These are phyloP conservation scores for Cynocephalus volans DNA, from an alignment of 2,113 vertebrate species.

Conservation along the genomic window DNA sequence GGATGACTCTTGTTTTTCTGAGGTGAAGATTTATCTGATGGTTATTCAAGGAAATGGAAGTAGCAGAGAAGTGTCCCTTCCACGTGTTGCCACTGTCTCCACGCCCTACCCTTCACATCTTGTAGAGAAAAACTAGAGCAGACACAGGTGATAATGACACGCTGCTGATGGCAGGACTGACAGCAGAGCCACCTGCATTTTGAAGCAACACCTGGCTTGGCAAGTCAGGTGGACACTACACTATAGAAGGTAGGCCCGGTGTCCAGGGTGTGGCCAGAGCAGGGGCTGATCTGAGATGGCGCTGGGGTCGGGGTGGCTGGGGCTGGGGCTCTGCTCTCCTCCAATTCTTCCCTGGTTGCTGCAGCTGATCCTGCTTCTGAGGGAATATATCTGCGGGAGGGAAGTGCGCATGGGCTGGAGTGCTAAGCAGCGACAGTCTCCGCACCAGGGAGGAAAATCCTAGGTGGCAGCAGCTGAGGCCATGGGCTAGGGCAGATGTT, in stretches of 20 bases:
- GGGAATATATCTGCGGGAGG: not conserved
- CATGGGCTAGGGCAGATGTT: rapidly evolving
- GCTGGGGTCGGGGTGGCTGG: not conserved
- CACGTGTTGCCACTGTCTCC: not conserved
- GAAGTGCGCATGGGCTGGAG: not conserved
- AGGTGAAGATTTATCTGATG: not conserved
- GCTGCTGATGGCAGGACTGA: not conserved
- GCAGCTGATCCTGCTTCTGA: not conserved
- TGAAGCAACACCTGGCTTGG: not conserved
- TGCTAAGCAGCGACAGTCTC: not conserved
- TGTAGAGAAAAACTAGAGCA: not conserved
- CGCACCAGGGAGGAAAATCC: no score
- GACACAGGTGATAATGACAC: not conserved
- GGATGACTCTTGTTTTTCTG: not conserved
- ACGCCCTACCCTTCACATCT: not conserved
- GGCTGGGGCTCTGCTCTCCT: not conserved
- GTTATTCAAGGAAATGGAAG: not conserved
- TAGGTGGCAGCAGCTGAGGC: not conserved
- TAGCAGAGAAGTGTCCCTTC: not conserved
- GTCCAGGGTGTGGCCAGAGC: not conserved
- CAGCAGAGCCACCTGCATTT: not conserved
- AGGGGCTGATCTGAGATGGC: not conserved
- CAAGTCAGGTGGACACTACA: rapidly evolving
- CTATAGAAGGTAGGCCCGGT: not conserved
- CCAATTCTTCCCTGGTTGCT: no score